Evolutionary conservation across 2,797 vertebrate genomes (phyloP), one percentile per base, ranked within the genome.

Genomic region (Neopelma chrysocephalum): DNA sequence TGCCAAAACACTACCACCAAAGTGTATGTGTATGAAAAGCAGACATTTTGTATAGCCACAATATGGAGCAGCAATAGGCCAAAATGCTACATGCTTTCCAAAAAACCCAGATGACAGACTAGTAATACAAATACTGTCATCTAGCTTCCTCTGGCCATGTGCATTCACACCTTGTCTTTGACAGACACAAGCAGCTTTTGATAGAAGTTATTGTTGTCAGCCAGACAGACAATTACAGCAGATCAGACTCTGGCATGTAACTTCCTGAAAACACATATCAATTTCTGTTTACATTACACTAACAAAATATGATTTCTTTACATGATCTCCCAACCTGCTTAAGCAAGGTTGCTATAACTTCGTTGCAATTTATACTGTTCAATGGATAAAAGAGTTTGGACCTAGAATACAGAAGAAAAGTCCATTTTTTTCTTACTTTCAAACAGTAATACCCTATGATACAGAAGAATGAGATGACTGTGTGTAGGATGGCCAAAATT

Each of bases 381-480:
- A 9, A 15, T 0, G 13, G 15, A 65, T 9, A 47, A 83, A 78
- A 56, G 36, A 10, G 5, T 54, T 89, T 31, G 15, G 19, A 94
- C 31, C 29, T 29, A 60, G 36, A 66, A 87, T 14, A 32, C 56
- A 50, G 88, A 89, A 64, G 26, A 32, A 42, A 10, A 1, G 2
- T 17, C 57, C 1, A 7, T 5, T 16, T 17, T 69, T 54, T 77
- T 70, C 97, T 88, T 98, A 98, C 99, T 98, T 99, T 99, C 51
- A 99, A 96, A 96, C 99, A 99, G 96, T 99, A 99, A 97, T 99
- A 99, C n/a, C 99, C 99, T 38, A 99, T 99, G 96, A 99, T 99
- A 96, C 99, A 99, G 98, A 99, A 99, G 98, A 99, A 99, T 47
- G 99, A 99, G 95, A 99, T 99, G 97, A 99, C 98, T 0, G 99